A percentile compares a stretch with the other conserved stretches of the same genome.
These are phyloP conservation scores for Chloroceryle inda DNA, from an alignment of 2,797 vertebrate species.

Conservation along the genomic window DNA sequence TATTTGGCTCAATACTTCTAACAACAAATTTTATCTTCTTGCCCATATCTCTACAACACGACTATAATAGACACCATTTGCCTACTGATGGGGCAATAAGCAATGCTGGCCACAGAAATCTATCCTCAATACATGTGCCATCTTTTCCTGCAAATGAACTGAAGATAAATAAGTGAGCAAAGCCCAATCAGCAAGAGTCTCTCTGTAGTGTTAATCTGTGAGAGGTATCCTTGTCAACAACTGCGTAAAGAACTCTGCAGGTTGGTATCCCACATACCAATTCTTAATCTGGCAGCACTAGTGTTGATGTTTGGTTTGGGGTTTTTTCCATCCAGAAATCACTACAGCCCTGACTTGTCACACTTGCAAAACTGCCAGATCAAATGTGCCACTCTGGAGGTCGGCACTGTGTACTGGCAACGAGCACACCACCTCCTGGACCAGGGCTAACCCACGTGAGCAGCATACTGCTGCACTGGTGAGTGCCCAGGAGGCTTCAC, in stretches of 20 bases:
- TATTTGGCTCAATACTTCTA: neutral
- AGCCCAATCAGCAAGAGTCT: neutral
- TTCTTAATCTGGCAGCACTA: neutral
- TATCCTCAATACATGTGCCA: neutral
- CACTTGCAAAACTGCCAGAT: neutral
- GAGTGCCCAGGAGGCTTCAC: neutral
- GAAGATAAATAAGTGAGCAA: neutral
- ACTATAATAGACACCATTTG: neutral
- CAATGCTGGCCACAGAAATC: fast-evolving
- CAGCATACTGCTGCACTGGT: neutral
- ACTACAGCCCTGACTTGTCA: neutral
- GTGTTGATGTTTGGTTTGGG: too few relatives aligned
- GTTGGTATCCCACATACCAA: neutral
- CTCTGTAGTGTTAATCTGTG: neutral
- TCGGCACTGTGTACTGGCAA: neutral
- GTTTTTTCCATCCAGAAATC: neutral
- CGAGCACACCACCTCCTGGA: fast-evolving
- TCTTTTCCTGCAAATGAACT: neutral
- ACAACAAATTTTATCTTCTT: neutral
- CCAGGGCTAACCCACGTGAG: neutral
- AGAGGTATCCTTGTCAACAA: neutral
- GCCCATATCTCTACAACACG: neutral
- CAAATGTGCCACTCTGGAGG: neutral
- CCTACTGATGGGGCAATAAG: neutral
- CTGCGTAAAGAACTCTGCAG: fast-evolving